These are phyloP conservation scores for Tribolium madens DNA, from an alignment of 1,140 invertebrate species.

Conservation along the genomic window DNA sequence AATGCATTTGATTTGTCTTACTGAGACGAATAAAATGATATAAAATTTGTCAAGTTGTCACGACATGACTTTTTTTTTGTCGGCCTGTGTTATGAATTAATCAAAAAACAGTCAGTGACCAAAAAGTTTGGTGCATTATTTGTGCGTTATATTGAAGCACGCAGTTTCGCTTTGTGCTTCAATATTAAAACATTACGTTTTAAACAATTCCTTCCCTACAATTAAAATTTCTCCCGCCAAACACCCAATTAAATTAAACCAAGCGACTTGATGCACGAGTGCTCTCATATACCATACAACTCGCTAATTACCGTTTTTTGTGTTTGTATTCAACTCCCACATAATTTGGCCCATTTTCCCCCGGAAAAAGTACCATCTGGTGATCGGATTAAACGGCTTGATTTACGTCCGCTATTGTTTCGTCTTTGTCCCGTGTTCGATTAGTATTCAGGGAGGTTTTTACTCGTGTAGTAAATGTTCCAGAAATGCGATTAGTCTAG, in stretches of 20 bases:
- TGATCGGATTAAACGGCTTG: conserved; percentile 25
- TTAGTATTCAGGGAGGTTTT: conserved; percentile 29
- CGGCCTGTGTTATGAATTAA: too few relatives aligned
- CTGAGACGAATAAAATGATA: too few relatives aligned
- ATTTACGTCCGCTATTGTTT: conserved; percentile 22
- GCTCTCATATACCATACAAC: conserved; percentile 12
- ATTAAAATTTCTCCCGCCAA: background rate
- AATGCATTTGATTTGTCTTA: too few relatives aligned
- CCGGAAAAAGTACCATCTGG: conserved; percentile 19
- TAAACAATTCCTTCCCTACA: too few relatives aligned
- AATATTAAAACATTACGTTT: too few relatives aligned
- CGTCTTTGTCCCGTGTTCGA: conserved; percentile 21
- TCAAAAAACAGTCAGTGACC: too few relatives aligned
- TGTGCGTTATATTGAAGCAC: too few relatives aligned
- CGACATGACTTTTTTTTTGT: too few relatives aligned
- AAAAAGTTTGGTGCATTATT: too few relatives aligned
- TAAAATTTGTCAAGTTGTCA: too few relatives aligned
- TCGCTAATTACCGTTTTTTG: background rate
- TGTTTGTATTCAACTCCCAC: too few relatives aligned
- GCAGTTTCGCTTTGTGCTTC: too few relatives aligned
- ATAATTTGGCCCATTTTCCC: background rate
- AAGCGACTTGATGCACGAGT: conserved; percentile 10
- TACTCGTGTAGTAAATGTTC: conserved; percentile 28
- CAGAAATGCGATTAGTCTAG: conserved; percentile 29
- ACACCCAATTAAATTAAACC: conserved; percentile 19